Evolutionary conservation across 2,888 invertebrate genomes (phyloP), one percentile per base, ranked within the genome.

Genomic region (Exephanes ischioxanthus): DNA sequence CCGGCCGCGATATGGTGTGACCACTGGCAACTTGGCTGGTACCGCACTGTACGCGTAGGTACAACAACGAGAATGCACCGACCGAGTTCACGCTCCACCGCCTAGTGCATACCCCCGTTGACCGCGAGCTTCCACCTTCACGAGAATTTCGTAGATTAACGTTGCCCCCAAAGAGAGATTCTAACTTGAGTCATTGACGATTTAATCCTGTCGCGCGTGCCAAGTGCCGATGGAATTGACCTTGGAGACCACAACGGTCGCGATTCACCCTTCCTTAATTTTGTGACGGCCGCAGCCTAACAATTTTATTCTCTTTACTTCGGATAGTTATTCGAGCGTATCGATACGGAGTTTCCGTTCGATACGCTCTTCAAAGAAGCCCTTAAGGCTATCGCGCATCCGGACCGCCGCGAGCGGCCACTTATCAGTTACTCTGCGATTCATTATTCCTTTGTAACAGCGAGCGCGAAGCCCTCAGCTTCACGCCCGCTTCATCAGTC

Each of bases 111-210:
- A 63, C 6, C 63, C 63, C 53, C 83, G 79, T 67, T 75, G 75
- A 85, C 85, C 85, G 79, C 75, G 58, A 11, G 45, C 67, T 55
- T 67, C 66, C 51, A 73, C 76, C 75, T 82, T 79, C 45, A 2
- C 79, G 76, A 63, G 79, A 79, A 79, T 82, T 85, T 85, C 76
- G 75, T 55, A 76, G 70, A 71, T 80, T 66, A 84, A 84, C 75
- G 84, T 58, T 51, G 70, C 70, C 14, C 22, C 16, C 37, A 6
- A 45, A 55, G 55, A 37, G 70, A 79, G 48, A 80, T 67, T 80
- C 51, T 63, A 67, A 63, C 70, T 77, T 76, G 45, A 76, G 53
- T 72, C 61, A 53, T 61, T 72, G 45, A 78, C 80, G 45, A 84
- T 78, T 82, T 71, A 76, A 79, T 82, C 58, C 79, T 82, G 66